Evolutionary conservation across 2,113 vertebrate species (phyloP).

Genomic region (Acinonyx jubatus): DNA sequence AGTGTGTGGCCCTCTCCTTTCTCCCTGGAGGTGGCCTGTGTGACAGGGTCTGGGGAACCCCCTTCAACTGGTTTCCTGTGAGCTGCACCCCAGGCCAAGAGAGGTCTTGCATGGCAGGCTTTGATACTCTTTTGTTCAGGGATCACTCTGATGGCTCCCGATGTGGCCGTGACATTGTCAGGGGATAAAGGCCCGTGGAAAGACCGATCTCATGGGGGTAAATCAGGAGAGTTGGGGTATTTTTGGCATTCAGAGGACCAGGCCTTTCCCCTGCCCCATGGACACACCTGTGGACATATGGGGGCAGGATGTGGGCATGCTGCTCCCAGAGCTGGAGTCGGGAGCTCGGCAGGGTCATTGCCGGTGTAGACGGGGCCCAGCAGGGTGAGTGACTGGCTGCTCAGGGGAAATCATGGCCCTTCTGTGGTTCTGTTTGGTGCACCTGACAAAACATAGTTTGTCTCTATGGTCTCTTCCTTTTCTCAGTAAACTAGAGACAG

Average conservation of each 20-base stretch:
- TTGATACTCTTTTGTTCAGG: background rate
- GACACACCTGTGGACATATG: fast-evolving
- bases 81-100: background rate
- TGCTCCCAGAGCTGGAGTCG: background rate
- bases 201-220: background rate
- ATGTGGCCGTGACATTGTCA: background rate
- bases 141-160: background rate
- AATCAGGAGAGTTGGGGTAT: background rate
- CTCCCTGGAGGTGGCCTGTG: background rate
- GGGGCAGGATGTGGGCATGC: too few species aligned
- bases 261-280: background rate
- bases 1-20: background rate
- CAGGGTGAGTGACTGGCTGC: background rate
- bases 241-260: too few species aligned
- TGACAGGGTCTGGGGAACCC: background rate
- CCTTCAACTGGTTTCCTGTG: fast-evolving
- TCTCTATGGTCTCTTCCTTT: background rate
- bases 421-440: background rate
- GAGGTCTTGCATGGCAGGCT: background rate
- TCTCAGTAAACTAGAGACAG: background rate
- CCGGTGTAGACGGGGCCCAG: background rate
- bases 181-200: background rate
- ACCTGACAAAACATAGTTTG: too few species aligned
- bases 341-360: background rate
- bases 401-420: background rate